Percentiles rank a stretch among this genome's conserved stretches.
phyloP scores from a whole-genome alignment of 1,140 invertebrate species.

The Steinernema feltiae region DNA sequence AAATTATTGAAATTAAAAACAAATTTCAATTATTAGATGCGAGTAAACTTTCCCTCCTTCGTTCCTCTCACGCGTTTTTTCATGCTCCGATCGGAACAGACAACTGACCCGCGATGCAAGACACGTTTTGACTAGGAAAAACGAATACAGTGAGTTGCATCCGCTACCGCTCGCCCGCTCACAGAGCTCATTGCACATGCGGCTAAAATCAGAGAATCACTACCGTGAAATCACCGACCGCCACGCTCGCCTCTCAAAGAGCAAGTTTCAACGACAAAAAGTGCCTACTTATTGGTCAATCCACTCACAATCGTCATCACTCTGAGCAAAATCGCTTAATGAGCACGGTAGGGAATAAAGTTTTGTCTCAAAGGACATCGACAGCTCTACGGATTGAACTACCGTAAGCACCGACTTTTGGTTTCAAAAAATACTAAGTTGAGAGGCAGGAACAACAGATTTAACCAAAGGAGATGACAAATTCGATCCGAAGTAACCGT shows the following conservation, averaged over 20 bases:
- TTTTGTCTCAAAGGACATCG: no score
- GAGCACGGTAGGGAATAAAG: no score
- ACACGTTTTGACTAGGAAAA: no score
- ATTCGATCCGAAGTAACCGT: neutral
- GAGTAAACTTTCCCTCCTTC: neutral
- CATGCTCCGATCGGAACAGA: neutral
- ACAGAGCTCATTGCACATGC: neutral
- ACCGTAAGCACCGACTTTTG: no score
- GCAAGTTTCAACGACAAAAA: neutral
- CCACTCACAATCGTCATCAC: no score
- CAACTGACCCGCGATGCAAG: neutral
- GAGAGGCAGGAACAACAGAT: neutral
- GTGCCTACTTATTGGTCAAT: neutral
- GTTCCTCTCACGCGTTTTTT: neutral
- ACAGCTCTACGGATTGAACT: no score
- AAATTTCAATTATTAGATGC: neutral
- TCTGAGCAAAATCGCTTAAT: no score
- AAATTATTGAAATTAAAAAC: neutral
- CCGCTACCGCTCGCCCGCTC: neutral
- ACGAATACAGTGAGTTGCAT: no score
- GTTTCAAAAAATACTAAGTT: neutral
- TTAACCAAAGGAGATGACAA: neutral
- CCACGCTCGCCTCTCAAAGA: neutral
- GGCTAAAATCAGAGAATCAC: neutral
- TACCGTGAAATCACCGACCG: neutral